These are phyloP conservation scores for Chelonus insularis DNA, from an alignment of 1,140 invertebrate genomes.

Conservation along the genomic window DNA sequence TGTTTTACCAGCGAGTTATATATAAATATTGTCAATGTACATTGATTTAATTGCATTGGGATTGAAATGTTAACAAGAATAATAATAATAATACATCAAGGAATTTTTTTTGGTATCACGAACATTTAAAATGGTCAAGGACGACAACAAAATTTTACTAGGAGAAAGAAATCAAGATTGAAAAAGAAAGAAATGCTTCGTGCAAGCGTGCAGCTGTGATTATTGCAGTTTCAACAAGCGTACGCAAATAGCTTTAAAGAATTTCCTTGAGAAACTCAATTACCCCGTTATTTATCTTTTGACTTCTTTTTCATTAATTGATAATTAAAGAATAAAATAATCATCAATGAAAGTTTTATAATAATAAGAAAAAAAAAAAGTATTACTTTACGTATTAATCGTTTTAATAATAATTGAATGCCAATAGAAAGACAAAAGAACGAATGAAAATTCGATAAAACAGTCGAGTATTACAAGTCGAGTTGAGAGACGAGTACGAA, in stretches of 20 bases:
- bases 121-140: slow-evolving; percentile 25
- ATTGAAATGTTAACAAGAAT: background rate
- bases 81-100: background rate
- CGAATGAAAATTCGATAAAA: background rate
- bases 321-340: background rate
- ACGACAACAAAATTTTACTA: slow-evolving; percentile 26
- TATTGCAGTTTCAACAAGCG: slow-evolving; percentile 21
- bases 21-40: too few relatives aligned
- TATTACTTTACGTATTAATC: too few relatives aligned
- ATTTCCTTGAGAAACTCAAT: slow-evolving; percentile 20
- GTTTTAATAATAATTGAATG: too few relatives aligned
- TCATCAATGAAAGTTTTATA: background rate
- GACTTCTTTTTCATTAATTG: background rate
- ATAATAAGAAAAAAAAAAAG: too few relatives aligned
- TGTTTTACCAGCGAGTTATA: too few relatives aligned
- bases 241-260: slow-evolving; percentile 12
- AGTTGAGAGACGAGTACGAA: background rate
- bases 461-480: background rate
- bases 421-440: background rate
- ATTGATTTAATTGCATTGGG: background rate
- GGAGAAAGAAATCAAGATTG: slow-evolving; percentile 18
- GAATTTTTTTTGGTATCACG: slow-evolving; percentile 17
- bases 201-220: slow-evolving; percentile 39
- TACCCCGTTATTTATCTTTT: background rate
- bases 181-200: slow-evolving; percentile 29